phyloP scores from a whole-genome alignment of 2,797 vertebrate species.

The Malurus splendens region DNA sequence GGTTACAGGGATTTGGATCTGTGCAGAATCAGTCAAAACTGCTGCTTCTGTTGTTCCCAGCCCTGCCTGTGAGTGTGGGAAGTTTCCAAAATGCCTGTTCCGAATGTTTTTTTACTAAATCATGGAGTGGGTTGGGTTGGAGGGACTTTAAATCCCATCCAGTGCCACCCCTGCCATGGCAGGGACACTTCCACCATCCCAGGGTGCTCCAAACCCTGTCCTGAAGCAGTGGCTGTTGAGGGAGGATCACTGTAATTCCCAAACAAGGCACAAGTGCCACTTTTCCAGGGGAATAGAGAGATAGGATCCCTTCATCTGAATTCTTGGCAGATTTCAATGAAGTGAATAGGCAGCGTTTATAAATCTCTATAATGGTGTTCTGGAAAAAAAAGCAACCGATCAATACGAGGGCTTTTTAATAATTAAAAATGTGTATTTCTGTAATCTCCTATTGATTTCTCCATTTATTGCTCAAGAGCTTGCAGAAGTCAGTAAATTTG shows the following conservation, averaged over 20 bases:
- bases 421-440: slow-evolving; percentile 74
- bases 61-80: background rate
- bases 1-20: slow-evolving; percentile 3
- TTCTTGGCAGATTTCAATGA: slow-evolving; percentile 34
- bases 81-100: background rate
- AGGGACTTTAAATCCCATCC: background rate
- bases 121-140: background rate
- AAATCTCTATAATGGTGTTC: slow-evolving; percentile 59
- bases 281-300: background rate
- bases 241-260: background rate
- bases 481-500: slow-evolving; percentile 27
- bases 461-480: slow-evolving; percentile 44
- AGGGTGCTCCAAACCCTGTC: background rate
- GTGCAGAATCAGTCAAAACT: background rate
- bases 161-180: background rate
- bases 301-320: background rate
- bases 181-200: background rate
- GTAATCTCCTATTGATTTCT: slow-evolving; percentile 60
- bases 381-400: slow-evolving; percentile 47
- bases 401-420: slow-evolving; percentile 66
- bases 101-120: background rate
- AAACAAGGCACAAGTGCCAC: background rate
- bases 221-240: background rate
- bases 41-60: background rate
- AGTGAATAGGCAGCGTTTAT: slow-evolving; percentile 17